A percentile compares a stretch with the other conserved stretches of the same genome.
Conservation (phyloP, 2,797 vertebrate genomes). For the Aplochiton taeniatus region DNA sequence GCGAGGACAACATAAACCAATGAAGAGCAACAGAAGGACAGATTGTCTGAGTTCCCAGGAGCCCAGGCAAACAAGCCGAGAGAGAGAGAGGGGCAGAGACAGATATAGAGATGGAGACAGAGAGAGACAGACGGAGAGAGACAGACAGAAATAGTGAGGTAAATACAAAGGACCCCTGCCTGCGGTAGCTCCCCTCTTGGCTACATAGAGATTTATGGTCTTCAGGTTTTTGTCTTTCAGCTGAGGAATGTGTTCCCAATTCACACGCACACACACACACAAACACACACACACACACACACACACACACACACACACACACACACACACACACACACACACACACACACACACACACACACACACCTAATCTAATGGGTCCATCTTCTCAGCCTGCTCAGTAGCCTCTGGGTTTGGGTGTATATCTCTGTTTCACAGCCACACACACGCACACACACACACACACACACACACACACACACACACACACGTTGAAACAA, state of each 20-base stretch:
- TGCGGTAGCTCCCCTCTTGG: constrained; percentile 15
- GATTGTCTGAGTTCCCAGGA: too few relatives aligned
- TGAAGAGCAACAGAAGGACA: too few relatives aligned
- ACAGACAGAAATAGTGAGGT: neutral
- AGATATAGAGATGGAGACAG: neutral
- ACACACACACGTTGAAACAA: constrained; percentile 7
- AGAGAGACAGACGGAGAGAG: neutral
- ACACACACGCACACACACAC: neutral
- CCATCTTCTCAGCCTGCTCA: too few relatives aligned
- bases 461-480: constrained; percentile 1
- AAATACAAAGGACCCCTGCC: constrained; percentile 15
- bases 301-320: neutral
- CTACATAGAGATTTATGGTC: constrained; percentile 45
- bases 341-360: constrained; percentile 4
- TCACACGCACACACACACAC: constrained; percentile 26
- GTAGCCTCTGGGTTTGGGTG: too few relatives aligned
- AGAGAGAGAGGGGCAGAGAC: neutral
- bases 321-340: constrained; percentile 1
- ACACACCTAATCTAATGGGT: neutral
- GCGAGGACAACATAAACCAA: too few relatives aligned
- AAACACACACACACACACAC: constrained; percentile 6
- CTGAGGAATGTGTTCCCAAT: constrained; percentile 45
- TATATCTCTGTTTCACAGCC: neutral
- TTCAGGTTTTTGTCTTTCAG: constrained; percentile 42
- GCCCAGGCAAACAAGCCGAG: neutral